Percentiles rank a stretch among this genome's conserved stretches.
Conservation (phyloP, 2,888 invertebrate species). For the Mesorhabditis belari region DNA sequence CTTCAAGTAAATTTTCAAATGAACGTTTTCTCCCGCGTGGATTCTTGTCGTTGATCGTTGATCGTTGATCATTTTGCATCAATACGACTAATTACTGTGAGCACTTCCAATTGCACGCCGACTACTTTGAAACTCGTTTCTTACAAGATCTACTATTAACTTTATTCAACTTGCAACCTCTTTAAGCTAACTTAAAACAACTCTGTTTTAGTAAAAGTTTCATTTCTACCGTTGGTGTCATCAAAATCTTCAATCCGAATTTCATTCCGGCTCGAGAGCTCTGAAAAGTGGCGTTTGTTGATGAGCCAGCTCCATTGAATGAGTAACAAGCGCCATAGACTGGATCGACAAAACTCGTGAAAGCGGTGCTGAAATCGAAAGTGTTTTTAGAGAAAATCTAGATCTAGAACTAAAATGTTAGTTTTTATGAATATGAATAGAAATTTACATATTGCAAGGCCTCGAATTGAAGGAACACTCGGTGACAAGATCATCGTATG, state of each 20-base stretch:
- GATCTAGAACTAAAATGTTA: background rate
- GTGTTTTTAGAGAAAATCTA: background rate
- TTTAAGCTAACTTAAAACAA: background rate
- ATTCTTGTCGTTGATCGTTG: too few species aligned
- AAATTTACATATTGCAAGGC: slow-evolving; percentile 13
- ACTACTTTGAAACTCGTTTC: background rate
- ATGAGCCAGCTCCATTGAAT: slow-evolving; percentile 15
- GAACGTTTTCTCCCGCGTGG: too few species aligned
- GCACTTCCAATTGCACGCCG: background rate
- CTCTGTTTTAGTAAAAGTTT: background rate
- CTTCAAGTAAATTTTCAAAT: too few species aligned
- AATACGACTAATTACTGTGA: background rate
- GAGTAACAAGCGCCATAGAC: slow-evolving; percentile 33
- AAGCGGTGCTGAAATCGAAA: slow-evolving; percentile 12
- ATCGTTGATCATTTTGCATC: background rate
- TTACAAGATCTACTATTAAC: background rate
- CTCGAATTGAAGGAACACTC: slow-evolving; percentile 29
- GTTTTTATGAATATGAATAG: background rate
- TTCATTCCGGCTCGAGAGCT: slow-evolving; percentile 26
- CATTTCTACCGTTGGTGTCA: slow-evolving; percentile 17
- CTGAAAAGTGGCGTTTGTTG: slow-evolving; percentile 14
- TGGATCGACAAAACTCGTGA: slow-evolving; percentile 22
- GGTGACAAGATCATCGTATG: slow-evolving; percentile 20
- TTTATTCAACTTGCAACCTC: background rate
- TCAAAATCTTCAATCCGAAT: slow-evolving; percentile 24